Base-by-base conservation (phyloP, 2,888 invertebrate species). In the Chaetoderma sp. region DNA sequence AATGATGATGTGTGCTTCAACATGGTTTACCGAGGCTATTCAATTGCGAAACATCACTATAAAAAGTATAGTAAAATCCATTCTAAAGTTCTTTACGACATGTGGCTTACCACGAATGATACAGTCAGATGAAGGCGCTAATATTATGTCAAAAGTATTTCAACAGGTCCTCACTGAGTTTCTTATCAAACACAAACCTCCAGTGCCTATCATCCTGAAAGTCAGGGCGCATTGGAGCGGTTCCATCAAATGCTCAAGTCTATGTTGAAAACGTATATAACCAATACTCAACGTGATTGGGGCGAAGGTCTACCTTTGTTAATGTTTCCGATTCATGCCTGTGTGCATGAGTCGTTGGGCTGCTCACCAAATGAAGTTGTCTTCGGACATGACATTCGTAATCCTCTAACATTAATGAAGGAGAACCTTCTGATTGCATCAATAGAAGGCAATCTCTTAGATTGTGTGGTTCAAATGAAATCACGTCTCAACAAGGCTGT, bases 21-120 rank as follows among this genome's bases (percentile, higher is more conserved):
- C 60, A 8, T 39, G 65, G 45, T 65, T 60, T 39, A 52, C 65
- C 6, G 60, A 50, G 36, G 60, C 60, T 45, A 60, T 60, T 4
- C 65, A 60, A 1, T 45, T 65, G n/a, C 50, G 47, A 23, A 39
- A 30, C 4, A 65, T 60, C 4, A 60, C 27, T 23, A 32, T 60
- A 25, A 13, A 16, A 18, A 32, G 4, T 4, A 42, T 63, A 5
- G 25, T 44, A n/a, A 52, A 60, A 13, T 18, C 44, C 8, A 25
- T 54, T n/a, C 13, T 65, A 16, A n/a, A 58, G 16, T 45, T 58
- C 36, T 58, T 58, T 27, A 58, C 45, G 13, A 10, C 13, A 5
- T 44, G 18, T 58, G 65, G 65, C n/a, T 28, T 65, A 23, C 52
- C 60, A 27, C 52, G 4, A 27, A 13, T n/a, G 10, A 45, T 65